Evolutionary conservation across 2,113 vertebrate genomes (phyloP), one percentile per base, ranked within the genome.

Genomic region (Formicarius rufipectus): DNA sequence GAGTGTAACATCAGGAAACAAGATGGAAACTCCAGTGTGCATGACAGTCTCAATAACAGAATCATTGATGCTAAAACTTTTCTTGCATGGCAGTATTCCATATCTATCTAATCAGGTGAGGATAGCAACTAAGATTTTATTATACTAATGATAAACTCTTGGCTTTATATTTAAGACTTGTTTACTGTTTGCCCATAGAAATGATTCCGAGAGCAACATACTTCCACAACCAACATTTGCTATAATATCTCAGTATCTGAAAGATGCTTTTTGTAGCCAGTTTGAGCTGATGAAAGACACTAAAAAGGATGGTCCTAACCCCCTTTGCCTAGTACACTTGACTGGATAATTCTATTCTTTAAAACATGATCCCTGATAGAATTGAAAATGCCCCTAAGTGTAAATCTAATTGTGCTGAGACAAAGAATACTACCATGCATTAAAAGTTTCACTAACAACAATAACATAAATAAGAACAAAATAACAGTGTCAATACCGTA

Each of bases 401-500:
- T n/a, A 63, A 11, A 50, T 68, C 6, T 64, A 52, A 56, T 23
- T 68, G 35, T 4, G 23, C 6, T 87, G 30, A 59, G 33, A 30
- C 35, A 66, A 44, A 52, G 15, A 47, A 27, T 33, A 58, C 5
- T 24, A 14, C 11, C 6, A 44, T 31, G 13, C 3, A 15, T 12
- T 27, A 39, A 40, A 68, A 24, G 4, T 52, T 52, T 63, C 27
- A n/a, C 19, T 74, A 69, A 31, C 13, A 84, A 15, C 15, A 50
- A 5, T 23, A 45, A 8, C 8, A 50, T 10, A 15, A 18, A 6
- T 19, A 44, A 63, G 19, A 50, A 39, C 5, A 31, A 45, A 23
- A 50, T 2, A 84, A 8, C 19, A 42, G 15, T 12, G 11, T 4
- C 9, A 84, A n/a, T 28, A 8, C 3, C 0, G 0, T 22, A 5